Conservation (phyloP, 2,797 vertebrate species). For the Mormyrus hasselquistii region DNA sequence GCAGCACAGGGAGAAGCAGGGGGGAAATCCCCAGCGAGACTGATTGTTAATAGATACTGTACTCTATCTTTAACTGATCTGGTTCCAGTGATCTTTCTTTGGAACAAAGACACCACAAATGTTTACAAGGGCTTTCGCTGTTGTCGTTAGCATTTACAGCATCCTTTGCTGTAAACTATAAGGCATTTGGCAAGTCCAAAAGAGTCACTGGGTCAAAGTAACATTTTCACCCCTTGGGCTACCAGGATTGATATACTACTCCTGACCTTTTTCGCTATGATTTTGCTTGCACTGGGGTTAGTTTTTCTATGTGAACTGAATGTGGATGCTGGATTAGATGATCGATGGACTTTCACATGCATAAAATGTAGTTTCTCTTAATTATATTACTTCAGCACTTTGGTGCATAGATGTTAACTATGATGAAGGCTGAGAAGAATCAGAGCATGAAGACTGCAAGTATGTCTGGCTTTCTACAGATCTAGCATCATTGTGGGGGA, state of each 20-base stretch:
- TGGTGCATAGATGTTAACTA: neutral
- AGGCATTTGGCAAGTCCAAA: neutral
- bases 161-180: neutral
- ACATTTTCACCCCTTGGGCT: neutral
- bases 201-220: neutral
- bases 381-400: neutral
- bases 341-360: neutral
- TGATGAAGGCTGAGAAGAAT: neutral
- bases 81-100: constrained; percentile 6
- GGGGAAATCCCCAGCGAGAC: constrained; percentile 53
- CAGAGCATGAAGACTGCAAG: neutral
- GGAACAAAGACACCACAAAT: neutral
- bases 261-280: neutral
- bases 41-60: constrained; percentile 27
- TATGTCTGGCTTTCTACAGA: neutral
- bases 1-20: constrained; percentile 49
- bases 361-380: neutral
- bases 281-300: neutral
- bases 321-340: neutral
- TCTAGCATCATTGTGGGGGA: constrained; percentile 25
- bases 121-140: neutral
- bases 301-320: neutral
- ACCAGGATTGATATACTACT: neutral
- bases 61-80: constrained; percentile 11
- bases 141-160: neutral